Evolutionary conservation across 1,140 invertebrate species (phyloP).

Genomic region (Danaus plexippus): DNA sequence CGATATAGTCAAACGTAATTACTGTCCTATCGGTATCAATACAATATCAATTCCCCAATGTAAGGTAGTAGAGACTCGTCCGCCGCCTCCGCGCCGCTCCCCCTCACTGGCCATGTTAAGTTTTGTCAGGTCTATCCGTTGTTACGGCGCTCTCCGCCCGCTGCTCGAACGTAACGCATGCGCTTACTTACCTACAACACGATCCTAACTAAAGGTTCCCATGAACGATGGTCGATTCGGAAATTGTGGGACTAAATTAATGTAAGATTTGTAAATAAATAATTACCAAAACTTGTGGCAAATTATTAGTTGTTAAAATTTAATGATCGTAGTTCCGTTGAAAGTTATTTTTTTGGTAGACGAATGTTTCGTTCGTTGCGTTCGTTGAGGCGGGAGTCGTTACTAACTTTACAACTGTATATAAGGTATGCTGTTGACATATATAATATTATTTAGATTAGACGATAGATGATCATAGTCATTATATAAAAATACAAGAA

Average conservation of each 20-base stretch:
- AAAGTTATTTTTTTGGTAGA: constrained; percentile 54
- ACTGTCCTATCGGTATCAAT: too few relatives aligned
- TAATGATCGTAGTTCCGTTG: constrained; percentile 51
- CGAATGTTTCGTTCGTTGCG: constrained; percentile 48
- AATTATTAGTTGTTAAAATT: constrained; percentile 65
- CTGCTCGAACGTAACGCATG: not conserved
- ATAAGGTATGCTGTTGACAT: constrained; percentile 69
- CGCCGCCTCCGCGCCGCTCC: not conserved
- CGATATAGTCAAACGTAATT: too few relatives aligned
- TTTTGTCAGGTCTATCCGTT: constrained; percentile 18
- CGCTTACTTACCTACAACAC: too few relatives aligned
- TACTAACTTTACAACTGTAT: constrained; percentile 65
- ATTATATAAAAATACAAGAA: constrained; percentile 66
- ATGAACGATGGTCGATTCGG: constrained; percentile 28
- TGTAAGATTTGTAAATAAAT: constrained; percentile 68
- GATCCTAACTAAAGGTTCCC: too few relatives aligned
- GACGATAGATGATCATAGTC: constrained; percentile 64
- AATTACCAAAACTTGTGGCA: constrained; percentile 62
- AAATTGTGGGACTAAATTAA: constrained; percentile 69
- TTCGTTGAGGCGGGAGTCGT: constrained; percentile 42
- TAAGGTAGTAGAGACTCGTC: not conserved
- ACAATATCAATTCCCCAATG: too few relatives aligned
- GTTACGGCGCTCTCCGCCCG: constrained; percentile 6
- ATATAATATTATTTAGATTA: constrained; percentile 65
- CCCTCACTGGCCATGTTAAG: constrained; percentile 14